These are phyloP conservation scores for Conus ventricosus DNA, from an alignment of 1,140 invertebrate species.

Conservation along the genomic window DNA sequence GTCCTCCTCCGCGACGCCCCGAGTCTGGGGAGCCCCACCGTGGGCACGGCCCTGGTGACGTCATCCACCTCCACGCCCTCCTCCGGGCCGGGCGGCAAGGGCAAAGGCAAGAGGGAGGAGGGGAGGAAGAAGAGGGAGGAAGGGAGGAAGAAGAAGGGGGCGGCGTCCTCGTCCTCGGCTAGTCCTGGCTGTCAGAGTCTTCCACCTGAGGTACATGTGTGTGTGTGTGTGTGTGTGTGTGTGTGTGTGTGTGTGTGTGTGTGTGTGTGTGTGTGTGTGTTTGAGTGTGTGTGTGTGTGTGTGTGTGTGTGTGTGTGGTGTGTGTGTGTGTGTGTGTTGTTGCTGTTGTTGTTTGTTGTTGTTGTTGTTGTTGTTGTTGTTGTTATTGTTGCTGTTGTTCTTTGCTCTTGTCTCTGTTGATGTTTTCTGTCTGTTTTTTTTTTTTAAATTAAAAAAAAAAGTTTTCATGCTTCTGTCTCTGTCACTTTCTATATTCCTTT, in stretches of 20 bases:
- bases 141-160: neutral
- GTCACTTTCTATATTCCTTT: neutral
- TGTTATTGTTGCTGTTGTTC: no score
- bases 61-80: neutral
- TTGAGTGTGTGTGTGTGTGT: neutral
- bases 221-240: constrained; percentile 6
- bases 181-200: neutral
- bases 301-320: neutral
- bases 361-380: no score
- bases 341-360: no score
- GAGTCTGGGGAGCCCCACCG: neutral
- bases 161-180: neutral
- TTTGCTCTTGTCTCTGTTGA: no score
- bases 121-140: no score
- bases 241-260: neutral
- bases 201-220: neutral
- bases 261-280: neutral
- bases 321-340: neutral
- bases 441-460: no score
- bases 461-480: neutral
- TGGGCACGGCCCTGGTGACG: neutral
- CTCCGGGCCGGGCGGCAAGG: neutral
- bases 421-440: no score
- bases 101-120: neutral
- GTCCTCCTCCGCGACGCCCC: neutral